Conservation (phyloP, 2,888 invertebrate species). For the Tenodera sinensis region DNA sequence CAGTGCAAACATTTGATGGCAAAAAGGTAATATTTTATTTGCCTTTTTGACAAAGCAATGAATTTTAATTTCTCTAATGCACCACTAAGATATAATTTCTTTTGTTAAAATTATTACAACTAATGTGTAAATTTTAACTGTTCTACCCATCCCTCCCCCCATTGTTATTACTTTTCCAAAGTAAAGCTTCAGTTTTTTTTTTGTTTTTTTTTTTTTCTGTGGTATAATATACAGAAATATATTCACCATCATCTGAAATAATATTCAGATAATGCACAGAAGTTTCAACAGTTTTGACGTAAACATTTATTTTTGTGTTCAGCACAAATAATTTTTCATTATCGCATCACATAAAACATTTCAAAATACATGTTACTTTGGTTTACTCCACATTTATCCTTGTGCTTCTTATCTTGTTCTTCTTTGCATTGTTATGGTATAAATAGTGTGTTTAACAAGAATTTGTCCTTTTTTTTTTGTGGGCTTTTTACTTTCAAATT, state of each 20-base stretch:
- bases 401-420: neutral
- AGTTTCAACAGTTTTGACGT: neutral
- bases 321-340: neutral
- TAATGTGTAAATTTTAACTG: neutral
- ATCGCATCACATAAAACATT: neutral
- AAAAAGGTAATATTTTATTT: conserved; percentile 5
- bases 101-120: conserved; percentile 18
- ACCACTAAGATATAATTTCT: conserved; percentile 22
- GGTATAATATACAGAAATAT: conserved; percentile 1
- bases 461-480: neutral
- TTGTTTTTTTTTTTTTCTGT: neutral
- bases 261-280: neutral
- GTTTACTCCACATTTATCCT: neutral
- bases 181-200: neutral
- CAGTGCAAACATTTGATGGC: conserved; percentile 25
- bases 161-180: neutral
- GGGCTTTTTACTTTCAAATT: neutral
- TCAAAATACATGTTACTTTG: conserved; percentile 11
- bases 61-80: conserved; percentile 23
- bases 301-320: neutral
- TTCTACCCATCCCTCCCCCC: neutral
- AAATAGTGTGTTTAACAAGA: conserved; percentile 3
- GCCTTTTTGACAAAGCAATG: conserved; percentile 18
- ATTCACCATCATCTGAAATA: neutral
- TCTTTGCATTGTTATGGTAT: neutral